Evolutionary conservation across 1,140 invertebrate species (phyloP).

Genomic region (Procambarus virginalis): DNA sequence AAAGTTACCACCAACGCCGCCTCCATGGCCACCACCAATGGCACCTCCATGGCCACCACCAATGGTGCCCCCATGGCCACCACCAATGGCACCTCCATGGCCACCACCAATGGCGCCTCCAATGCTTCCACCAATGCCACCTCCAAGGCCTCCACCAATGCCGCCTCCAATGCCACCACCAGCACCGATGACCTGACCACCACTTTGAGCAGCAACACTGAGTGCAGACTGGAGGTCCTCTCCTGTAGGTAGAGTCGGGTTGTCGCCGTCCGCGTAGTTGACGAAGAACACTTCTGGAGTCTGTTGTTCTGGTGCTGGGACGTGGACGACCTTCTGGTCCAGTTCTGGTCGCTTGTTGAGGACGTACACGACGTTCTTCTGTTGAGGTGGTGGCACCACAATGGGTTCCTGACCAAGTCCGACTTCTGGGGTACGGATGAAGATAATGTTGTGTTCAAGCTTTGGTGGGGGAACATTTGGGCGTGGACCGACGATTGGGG

Average conservation of each 20-base stretch:
- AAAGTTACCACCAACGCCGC: background rate
- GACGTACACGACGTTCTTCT: constrained; percentile 60
- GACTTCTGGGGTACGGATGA: constrained; percentile 40
- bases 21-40: background rate
- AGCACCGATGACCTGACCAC: background rate
- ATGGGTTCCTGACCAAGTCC: constrained; percentile 35
- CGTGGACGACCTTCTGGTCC: constrained; percentile 18
- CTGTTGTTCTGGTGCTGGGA: background rate
- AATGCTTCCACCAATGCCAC: background rate
- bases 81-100: background rate
- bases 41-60: background rate
- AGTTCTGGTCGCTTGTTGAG: constrained; percentile 48
- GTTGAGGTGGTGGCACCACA: constrained; percentile 59
- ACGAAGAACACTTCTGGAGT: constrained; percentile 42
- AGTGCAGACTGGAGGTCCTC: constrained; percentile 19
- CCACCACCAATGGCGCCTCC: background rate
- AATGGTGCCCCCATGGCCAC: background rate
- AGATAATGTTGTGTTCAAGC: constrained; percentile 53
- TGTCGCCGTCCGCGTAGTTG: constrained; percentile 21
- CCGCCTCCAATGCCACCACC: background rate
- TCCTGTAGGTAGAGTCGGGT: constrained; percentile 13
- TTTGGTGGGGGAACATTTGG: constrained; percentile 47
- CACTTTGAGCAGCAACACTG: background rate
- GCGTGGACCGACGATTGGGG: background rate
- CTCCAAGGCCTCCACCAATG: background rate